Base-by-base conservation (phyloP, 2,888 invertebrate genomes). In the Drosophila atroscutellata region DNA sequence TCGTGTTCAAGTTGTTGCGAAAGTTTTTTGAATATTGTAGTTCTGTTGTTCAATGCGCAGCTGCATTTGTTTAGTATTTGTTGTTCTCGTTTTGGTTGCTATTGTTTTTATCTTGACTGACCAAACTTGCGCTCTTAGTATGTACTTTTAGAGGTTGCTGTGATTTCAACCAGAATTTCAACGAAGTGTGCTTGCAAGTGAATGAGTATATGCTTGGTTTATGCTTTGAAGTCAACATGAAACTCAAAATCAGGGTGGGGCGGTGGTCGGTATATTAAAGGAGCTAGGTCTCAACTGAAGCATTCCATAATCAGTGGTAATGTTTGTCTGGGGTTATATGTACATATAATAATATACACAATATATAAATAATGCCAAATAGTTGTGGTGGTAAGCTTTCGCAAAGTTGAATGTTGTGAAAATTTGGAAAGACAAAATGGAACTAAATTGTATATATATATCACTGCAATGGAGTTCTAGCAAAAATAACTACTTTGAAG, bases 121-220 rank as follows among this genome's bases (percentile, higher is more conserved):
- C 45, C 60, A 63, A 72, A 66, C 75, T 60, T 68, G 69, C 67
- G 69, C 18, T 75, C 71, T 89, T 74, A 67, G 45, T 56, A 72
- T 70, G 63, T 54, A 64, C 55, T 70, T 81, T 81, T 65, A 71
- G 71, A 39, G 57, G 50, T 68, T 71, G 51, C 57, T 61, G 70
- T 66, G 62, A 74, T 77, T 49, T 74, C 58, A 65, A 79, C 71
- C 50, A 68, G 24, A 62, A 80, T 77, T 77, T 77, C 72, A 68
- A 87, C 90, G 86, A 73, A 57, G 90, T 85, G 84, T 87, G 80
- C 54, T 72, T 60, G 77, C 59, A 63, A 72, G 66, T 89, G 67
- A 88, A 85, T 85, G 89, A 90, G 88, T 89, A 82, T 69, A 85
- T 89, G 84, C 74, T 71, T 83, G 77, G 88, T 69, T 57, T 83